phyloP scores from a whole-genome alignment of 92 coral and sea anemone species.

The Virgularia gustaviana region DNA sequence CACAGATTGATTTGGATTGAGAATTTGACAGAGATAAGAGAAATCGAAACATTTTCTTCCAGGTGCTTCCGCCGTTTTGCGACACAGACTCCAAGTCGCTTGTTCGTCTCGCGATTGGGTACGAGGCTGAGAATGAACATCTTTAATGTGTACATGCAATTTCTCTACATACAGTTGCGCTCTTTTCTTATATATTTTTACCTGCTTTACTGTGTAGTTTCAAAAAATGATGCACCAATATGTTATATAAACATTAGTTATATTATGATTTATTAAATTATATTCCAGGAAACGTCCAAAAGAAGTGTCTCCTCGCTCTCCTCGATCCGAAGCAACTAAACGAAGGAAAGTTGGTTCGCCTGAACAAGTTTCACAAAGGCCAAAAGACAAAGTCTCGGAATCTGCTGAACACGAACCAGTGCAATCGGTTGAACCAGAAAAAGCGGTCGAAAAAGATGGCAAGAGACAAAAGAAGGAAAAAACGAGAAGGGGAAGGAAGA shows the following conservation, averaged over 20 bases:
- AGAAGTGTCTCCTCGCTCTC: constrained; percentile 48
- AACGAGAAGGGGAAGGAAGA: constrained; percentile 61
- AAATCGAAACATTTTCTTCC: too few relatives aligned
- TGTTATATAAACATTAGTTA: too few relatives aligned
- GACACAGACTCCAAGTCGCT: too few relatives aligned
- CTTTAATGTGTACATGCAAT: too few relatives aligned
- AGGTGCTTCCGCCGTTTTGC: too few relatives aligned
- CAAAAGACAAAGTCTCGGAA: constrained; percentile 53
- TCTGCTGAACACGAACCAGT: constrained; percentile 25
- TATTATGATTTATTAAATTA: too few relatives aligned
- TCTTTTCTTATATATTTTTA: background rate
- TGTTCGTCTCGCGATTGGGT: too few relatives aligned
- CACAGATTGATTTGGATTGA: too few relatives aligned
- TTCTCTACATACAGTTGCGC: background rate
- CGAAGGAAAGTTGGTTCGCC: constrained; percentile 46
- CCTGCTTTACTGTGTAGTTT: too few relatives aligned
- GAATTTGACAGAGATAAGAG: too few relatives aligned
- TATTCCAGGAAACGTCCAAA: constrained; percentile 90
- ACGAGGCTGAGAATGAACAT: too few relatives aligned
- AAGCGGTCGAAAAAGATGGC: constrained; percentile 67
- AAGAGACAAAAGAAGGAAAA: constrained; percentile 75
- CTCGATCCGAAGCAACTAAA: constrained; percentile 60
- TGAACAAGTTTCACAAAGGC: constrained; percentile 21
- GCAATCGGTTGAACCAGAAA: constrained; percentile 28
- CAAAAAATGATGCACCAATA: too few relatives aligned